Evolutionary conservation across 2,797 vertebrate genomes (phyloP).

Genomic region (Denticeps clupeoides): DNA sequence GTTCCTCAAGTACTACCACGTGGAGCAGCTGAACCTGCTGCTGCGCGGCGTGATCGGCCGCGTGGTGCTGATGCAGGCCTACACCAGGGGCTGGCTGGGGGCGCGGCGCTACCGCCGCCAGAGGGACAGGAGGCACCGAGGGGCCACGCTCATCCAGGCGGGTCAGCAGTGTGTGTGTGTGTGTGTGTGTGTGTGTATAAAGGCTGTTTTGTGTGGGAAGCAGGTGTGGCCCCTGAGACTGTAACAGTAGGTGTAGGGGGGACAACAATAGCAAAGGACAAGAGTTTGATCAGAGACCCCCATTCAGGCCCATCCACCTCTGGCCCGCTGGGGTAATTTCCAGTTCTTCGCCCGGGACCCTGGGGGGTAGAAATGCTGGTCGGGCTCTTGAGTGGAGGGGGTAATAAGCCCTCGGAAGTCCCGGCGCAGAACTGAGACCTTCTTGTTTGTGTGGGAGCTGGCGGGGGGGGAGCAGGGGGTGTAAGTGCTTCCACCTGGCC

Average conservation of each 20-base stretch:
- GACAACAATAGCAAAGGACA: conserved; percentile 21
- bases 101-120: conserved; percentile 72
- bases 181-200: neutral
- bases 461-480: conserved; percentile 49
- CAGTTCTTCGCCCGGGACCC: no score
- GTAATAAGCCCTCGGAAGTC: no score
- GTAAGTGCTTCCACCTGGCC: conserved; percentile 47
- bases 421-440: no score
- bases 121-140: conserved; percentile 66
- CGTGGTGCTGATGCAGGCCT: conserved; percentile 89
- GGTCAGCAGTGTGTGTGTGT: conserved; percentile 46
- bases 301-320: no score
- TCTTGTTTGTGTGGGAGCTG: no score
- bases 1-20: conserved; percentile 92
- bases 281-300: no score
- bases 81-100: conserved; percentile 88
- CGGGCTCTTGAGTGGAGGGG: no score
- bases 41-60: conserved; percentile 82
- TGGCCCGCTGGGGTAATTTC: no score
- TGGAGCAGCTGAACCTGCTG: conserved; percentile 91
- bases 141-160: conserved; percentile 80
- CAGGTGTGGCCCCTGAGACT: neutral
- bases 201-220: conserved; percentile 2
- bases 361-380: no score
- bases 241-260: no score